Evolutionary conservation across 1,140 invertebrate genomes (phyloP), one percentile per base, ranked within the genome.

Genomic region (Pteromalus puparum): DNA sequence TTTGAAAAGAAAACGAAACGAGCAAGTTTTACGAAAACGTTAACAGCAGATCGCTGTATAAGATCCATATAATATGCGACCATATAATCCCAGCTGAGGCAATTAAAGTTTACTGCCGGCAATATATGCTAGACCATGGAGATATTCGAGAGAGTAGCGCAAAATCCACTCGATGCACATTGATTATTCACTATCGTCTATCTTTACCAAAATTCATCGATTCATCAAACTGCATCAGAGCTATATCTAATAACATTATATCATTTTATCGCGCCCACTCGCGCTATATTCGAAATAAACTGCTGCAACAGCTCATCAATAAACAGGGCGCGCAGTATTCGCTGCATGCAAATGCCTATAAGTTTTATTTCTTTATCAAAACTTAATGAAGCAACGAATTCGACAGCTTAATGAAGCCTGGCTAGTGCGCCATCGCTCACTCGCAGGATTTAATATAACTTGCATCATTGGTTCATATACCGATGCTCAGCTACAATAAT

Each of bases 361-460:
- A 78, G 77, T 84, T 79, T 79, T 78, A 79, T 84, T 84, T 78
- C 82, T 79, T 79, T 65, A 42, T 61, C 76, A 73, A 73, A 79
- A 30, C 76, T 74, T 84, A 84, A 79, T 79, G 82, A 84, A 84
- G 82, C 82, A 84, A 84, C 79, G 82, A 84, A 84, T 84, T 84
- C 79, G 82, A 79, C 82, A 79, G 76, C 21, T 73, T 79, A 74
- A 79, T 84, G 82, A 79, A 84, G 67, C 46, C 74, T n/a, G 42
- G 48, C 72, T 74, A 74, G 53, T 61, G 53, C 65, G 67, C 61
- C 21, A 67, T n/a, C 73, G 53, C 81, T 76, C 81, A 53, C 82
- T 78, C 67, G 26, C 30, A 34, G 61, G 75, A 83, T 83, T 83
- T 77, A 79, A 79, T 79, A 79, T 84, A 61, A 84, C 67, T 26